Evolutionary conservation across 30 jellyfish, hydroid and myxozoan genomes (phyloP).

Genomic region (Aurelia sp.): DNA sequence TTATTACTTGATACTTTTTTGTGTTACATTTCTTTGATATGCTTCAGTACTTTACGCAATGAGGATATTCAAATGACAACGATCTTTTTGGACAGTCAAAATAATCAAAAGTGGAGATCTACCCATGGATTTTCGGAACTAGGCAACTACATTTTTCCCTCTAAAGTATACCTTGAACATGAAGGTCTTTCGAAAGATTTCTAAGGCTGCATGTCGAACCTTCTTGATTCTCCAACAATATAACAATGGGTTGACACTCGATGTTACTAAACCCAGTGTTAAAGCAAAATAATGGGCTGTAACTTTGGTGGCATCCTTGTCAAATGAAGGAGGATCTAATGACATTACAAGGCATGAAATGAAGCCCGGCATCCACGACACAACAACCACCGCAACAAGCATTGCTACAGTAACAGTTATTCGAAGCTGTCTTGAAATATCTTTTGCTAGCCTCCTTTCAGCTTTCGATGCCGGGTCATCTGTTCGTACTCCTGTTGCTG

Average conservation of each 20-base stretch:
- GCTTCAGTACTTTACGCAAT: no score
- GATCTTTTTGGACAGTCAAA: no score
- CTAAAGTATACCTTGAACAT: no score
- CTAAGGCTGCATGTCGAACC: background rate
- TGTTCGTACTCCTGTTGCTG: background rate
- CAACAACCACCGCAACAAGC: background rate
- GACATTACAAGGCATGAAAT: background rate
- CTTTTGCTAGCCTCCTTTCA: no score
- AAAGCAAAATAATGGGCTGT: background rate
- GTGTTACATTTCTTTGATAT: no score
- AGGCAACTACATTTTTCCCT: no score
- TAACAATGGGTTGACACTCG: background rate
- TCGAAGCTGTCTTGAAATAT: background rate
- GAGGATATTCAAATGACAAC: no score
- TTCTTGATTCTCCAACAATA: slow-evolving; percentile 2
- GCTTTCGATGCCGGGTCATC: no score
- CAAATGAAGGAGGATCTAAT: background rate
- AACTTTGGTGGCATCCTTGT: background rate
- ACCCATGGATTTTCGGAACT: no score
- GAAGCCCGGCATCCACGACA: background rate
- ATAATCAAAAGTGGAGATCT: no score
- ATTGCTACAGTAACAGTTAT: slow-evolving; percentile 1
- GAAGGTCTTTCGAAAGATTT: background rate
- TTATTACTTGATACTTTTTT: no score
- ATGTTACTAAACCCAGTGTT: background rate